These are phyloP conservation scores for Lasius fuliginosus DNA, from an alignment of 2,888 invertebrate genomes.

Conservation along the genomic window DNA sequence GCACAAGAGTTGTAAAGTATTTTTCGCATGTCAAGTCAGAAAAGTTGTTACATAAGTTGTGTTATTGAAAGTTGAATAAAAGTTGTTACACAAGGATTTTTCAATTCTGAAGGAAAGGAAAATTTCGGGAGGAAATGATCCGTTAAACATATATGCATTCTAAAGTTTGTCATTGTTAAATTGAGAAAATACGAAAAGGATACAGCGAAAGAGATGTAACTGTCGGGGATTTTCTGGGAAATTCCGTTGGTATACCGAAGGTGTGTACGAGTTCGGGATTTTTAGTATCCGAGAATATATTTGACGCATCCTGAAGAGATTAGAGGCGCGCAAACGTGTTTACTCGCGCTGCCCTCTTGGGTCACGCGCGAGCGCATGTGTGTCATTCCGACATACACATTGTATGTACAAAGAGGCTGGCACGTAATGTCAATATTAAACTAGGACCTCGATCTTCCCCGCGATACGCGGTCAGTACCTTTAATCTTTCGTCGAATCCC, in stretches of 20 bases:
- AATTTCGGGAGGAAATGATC: not conserved
- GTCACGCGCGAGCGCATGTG: slow-evolving; percentile 42
- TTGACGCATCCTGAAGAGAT: slow-evolving; percentile 30
- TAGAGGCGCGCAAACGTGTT: slow-evolving; percentile 45
- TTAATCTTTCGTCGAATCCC: slow-evolving; percentile 58
- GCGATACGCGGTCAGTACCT: slow-evolving; percentile 52
- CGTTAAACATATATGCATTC: not conserved
- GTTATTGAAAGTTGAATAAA: not conserved
- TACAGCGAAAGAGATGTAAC: not conserved
- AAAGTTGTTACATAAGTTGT: no score
- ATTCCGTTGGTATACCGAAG: slow-evolving; percentile 13
- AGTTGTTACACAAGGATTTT: not conserved
- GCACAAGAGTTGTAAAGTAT: not conserved
- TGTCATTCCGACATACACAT: slow-evolving; percentile 54
- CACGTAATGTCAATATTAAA: slow-evolving; percentile 75
- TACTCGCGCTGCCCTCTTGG: slow-evolving; percentile 8
- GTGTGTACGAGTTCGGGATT: not conserved
- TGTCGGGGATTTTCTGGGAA: slow-evolving; percentile 29
- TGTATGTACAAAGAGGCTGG: slow-evolving; percentile 67
- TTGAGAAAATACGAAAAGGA: not conserved
- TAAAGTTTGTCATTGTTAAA: not conserved
- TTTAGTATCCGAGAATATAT: slow-evolving; percentile 43
- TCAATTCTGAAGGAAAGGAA: not conserved
- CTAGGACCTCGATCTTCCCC: slow-evolving; percentile 68
- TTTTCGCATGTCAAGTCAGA: not conserved